Base-by-base conservation (phyloP, 2,888 invertebrate species). In the Sinodicranocentrus sp. region DNA sequence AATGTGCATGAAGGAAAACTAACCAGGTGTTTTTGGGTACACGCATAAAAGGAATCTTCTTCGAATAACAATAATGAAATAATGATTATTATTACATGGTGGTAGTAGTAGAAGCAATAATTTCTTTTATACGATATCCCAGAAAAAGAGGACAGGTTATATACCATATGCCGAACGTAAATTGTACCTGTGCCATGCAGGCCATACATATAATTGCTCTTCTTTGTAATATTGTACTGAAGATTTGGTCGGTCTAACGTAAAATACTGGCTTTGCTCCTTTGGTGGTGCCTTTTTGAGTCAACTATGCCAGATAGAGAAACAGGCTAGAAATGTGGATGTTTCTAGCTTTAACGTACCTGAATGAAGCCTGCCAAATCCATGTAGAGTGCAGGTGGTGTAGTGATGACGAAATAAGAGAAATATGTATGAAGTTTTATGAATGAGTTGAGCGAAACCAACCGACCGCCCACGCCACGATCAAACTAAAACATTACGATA, bases 351-450 rank as follows among this genome's bases (percentile, higher is more conserved):
- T n/a, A n/a, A n/a, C n/a, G 19, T 52, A 19, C 15, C 23, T 57
- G 57, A 57, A 23, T 57, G 57, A 57, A 23, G 57, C 10, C 25
- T 23, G 63, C 28, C 63, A 63, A 63, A 33, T 63, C 19, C 21
- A 57, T 10, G 21, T 57, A 39, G 39, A 8, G n/a, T 57, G 52
- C 52, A 52, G 28, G 19, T 43, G 67, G 43, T 61, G 61, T 15
- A 8, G 25, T 33, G 73, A 73, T 73, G 39, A 61, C 61, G 61
- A 73, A 39, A 61, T 61, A 33, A 61, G 44, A 59, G 26, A 71
- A 61, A 61, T 19, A 72, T 72, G 59, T n/a, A n/a, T n/a, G 44
- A 73, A 61, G 15, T 39, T 72, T 73, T 73, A 73, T 73, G 73
- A 73, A 73, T 73, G 73, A 71, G 52, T 52, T 28, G 52, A 26